Evolutionary conservation across 2,888 invertebrate genomes (phyloP), one percentile per base, ranked within the genome.

Genomic region (Hemaris fuciformis): DNA sequence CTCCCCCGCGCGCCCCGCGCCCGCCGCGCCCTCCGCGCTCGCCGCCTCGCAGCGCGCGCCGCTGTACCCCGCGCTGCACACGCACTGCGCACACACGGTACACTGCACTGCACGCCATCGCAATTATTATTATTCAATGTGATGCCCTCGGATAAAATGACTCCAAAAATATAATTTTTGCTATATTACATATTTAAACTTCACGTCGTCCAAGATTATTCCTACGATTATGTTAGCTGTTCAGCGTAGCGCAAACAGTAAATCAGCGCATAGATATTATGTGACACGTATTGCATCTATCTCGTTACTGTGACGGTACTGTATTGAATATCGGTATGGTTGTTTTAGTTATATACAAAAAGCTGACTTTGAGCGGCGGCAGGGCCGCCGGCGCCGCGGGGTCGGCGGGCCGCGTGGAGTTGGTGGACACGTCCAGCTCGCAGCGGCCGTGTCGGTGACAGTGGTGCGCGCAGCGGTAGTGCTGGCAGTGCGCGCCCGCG

Each of bases 21-120:
- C 74, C 38, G 10, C 46, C 48, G 15, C 57, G 38, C 53, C n/a
- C 60, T 7, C 48, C 48, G n/a, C 58, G 34, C 48, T 59, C 27
- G 63, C 41, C 31, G 34, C 34, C 77, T 96, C 95, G 85, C 97
- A 97, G n/a, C 94, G 89, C 45, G 93, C 83, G 6, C 97, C 97
- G 34, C 93, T 87, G 81, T 94, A 96, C 46, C 95, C 93, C 0
- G 94, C 88, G 63, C 93, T 93, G 79, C 97, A 97, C 62, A 91
- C 81, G 84, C 97, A 97, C 80, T 94, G 92, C 15, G 93, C 62
- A 31, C 18, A 13, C 20, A 20, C 3, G 1, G 6, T 76, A 70
- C 91, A 34, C 1, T n/a, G 1, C 31, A 96, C 0, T 84, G 88
- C 56, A 95, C 95, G 60, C 15, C 23, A 10, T 7, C 13, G 6